Base-by-base conservation (phyloP, 2,113 vertebrate species). In the Callionymus lyra region DNA sequence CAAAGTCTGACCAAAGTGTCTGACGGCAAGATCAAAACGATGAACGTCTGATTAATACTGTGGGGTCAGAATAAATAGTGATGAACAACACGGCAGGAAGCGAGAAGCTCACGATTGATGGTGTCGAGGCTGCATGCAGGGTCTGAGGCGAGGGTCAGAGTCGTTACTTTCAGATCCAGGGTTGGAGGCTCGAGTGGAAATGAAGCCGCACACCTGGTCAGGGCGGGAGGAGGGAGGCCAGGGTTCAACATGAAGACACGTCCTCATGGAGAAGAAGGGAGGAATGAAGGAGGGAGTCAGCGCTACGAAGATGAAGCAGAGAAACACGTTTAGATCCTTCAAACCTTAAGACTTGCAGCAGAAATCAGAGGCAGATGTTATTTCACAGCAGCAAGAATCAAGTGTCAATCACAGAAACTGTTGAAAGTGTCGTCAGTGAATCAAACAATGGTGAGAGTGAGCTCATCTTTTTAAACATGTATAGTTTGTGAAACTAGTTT, bases 271-370 rank as follows among this genome's bases (percentile, higher is more conserved):
- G 74, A 62, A 64, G 48, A 63, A 17, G 54, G 74, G 60, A 68
- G 68, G 69, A 62, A 79, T 76, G 72, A 59, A 59, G 56, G 69
- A 72, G 68, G 38, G 64, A 68, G 65, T 84, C 78, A 86, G 72
- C 80, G 80, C 81, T 84, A 82, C 62, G 61, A 67, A 82, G 68
- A 56, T 56, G 69, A 65, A 56, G 82, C 67, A 82, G 53, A 74
- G 48, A 74, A 51, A 65, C 34, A 70, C 2, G 17, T 70, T 79
- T 63, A 72, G 65, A 75, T 44, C 16, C 54, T 70, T 33, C 19
- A 34, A 35, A 42, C n/a, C n/a, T n/a, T n/a, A 43, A 45, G 38
- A 46, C n/a, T 41, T 44, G 6, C 12, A 31, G 44, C 16, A 37
- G 21, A 16, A 52, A 41, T 4, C 21, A 27, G 4, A 27, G 21